A percentile compares a stretch with the other conserved stretches of the same genome.
Conservation (phyloP, 2,888 invertebrate genomes). For the Paralinhomoeus sp. region DNA sequence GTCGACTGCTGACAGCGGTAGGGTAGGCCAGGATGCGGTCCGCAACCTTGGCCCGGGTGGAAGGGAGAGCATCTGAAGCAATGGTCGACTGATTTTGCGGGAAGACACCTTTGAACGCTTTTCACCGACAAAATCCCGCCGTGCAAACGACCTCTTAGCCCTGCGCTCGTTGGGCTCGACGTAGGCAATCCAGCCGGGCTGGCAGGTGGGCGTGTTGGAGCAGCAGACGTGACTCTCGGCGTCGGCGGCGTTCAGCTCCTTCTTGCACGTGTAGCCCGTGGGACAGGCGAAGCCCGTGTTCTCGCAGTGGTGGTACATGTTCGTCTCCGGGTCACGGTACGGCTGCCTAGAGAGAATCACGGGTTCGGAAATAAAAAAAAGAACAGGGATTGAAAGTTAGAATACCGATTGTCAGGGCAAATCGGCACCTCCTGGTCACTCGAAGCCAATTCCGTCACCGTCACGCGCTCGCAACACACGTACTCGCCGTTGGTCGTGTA, state of each 20-base stretch:
- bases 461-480: conserved; percentile 3
- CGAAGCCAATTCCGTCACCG: no score
- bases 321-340: neutral
- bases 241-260: neutral
- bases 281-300: conserved; percentile 4
- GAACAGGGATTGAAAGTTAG: neutral
- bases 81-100: no score
- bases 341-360: neutral
- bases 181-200: conserved; percentile 4
- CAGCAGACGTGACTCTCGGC: conserved; percentile 3
- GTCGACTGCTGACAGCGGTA: conserved; percentile 6
- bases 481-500: conserved; percentile 3
- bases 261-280: conserved; percentile 2
- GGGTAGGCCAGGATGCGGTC: neutral
- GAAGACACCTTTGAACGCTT: no score
- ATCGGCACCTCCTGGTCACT: neutral
- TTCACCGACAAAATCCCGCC: no score
- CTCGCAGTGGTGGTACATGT: conserved; percentile 1
- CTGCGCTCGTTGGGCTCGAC: neutral
- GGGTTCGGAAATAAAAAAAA: neutral
- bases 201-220: conserved; percentile 1
- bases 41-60: neutral
- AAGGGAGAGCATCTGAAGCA: neutral
- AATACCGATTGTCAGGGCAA: neutral
- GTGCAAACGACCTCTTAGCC: neutral